Conservation (phyloP, 2,113 vertebrate species). For the Dunckerocampus dactyliophorus region DNA sequence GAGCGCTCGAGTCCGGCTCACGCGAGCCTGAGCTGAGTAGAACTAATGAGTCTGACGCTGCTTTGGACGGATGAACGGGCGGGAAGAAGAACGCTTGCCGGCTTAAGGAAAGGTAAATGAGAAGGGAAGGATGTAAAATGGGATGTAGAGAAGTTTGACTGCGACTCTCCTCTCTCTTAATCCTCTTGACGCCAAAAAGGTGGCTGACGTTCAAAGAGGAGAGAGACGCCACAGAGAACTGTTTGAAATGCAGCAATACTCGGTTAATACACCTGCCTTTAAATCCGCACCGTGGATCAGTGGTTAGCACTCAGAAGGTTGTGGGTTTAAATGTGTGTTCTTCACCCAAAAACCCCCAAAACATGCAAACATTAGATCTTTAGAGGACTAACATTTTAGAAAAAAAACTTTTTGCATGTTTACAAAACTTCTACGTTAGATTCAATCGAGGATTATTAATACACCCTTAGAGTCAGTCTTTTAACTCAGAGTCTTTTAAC, state of each 20-base stretch:
- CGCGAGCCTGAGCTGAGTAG: constrained; percentile 27
- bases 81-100: no score
- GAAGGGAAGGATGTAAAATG: not conserved
- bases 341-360: no score
- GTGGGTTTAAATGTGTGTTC: no score
- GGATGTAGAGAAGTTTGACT: constrained; percentile 16
- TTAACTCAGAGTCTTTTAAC: no score
- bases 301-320: no score
- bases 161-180: constrained; percentile 48
- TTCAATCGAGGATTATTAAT: no score
- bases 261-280: constrained; percentile 4
- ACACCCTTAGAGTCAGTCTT: no score
- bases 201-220: constrained; percentile 30
- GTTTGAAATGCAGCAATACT: constrained; percentile 42
- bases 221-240: constrained; percentile 18
- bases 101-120: no score
- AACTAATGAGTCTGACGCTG: constrained; percentile 60
- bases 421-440: no score
- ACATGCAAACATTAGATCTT: no score
- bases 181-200: constrained; percentile 42
- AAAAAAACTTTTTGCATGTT: no score
- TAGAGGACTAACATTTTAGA: no score
- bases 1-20: constrained; percentile 46
- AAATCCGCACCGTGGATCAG: not conserved
- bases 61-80: constrained; percentile 17